A percentile compares a stretch with the other conserved stretches of the same genome.
Conservation (phyloP, 2,797 vertebrate genomes). For the Anniella stebbinsi region DNA sequence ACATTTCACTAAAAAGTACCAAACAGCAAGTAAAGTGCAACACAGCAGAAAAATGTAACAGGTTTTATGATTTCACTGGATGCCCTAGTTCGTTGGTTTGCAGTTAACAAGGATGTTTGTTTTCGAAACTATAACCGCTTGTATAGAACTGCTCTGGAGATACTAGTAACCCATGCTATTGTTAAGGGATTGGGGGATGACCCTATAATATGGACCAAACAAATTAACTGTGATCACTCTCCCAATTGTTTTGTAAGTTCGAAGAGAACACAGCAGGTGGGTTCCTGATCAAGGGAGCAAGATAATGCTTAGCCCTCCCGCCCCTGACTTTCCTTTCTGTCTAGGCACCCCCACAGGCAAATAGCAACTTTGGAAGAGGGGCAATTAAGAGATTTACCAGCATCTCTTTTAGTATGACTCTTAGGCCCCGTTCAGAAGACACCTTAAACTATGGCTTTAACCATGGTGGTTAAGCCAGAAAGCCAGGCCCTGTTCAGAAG, state of each 20-base stretch:
- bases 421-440: too few relatives aligned
- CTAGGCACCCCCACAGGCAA: background rate
- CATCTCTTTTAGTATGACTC: background rate
- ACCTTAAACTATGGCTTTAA: too few relatives aligned
- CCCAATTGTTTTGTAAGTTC: background rate
- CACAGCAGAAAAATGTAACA: background rate
- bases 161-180: background rate
- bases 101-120: background rate
- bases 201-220: background rate
- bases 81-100: background rate
- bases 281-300: background rate
- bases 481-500: too few relatives aligned
- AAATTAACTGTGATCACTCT: background rate
- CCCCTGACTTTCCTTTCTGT: background rate
- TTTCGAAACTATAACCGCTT: background rate
- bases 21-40: background rate
- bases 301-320: too few relatives aligned
- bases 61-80: background rate
- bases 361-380: background rate
- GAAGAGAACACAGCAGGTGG: background rate
- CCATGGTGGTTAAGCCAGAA: too few relatives aligned
- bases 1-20: background rate
- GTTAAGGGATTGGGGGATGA: background rate
- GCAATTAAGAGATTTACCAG: background rate
- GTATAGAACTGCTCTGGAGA: background rate